A percentile compares a stretch with the other conserved stretches of the same genome.
These are phyloP conservation scores for Gila orcuttii DNA, from an alignment of 2,113 vertebrate species.

Conservation along the genomic window DNA sequence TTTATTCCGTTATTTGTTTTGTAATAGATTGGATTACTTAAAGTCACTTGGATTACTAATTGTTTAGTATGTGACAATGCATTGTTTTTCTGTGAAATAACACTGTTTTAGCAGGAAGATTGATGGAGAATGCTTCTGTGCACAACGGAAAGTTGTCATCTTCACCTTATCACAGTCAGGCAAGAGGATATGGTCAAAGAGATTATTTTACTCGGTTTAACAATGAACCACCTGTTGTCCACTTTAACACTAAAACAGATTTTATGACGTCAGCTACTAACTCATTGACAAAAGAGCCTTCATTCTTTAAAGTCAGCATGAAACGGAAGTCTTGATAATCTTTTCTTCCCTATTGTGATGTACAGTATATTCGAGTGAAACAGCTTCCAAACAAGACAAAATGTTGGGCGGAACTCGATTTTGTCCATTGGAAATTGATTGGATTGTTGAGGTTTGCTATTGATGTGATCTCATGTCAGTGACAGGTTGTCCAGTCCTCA, in stretches of 20 bases:
- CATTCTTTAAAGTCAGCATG: not conserved
- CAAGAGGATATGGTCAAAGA: conserved; percentile 2
- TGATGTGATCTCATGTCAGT: no score
- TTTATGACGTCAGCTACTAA: not conserved
- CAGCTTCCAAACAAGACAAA: no score
- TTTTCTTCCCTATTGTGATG: no score
- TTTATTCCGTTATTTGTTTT: not conserved
- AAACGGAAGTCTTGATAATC: no score
- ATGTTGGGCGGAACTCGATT: no score
- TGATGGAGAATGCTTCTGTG: not conserved
- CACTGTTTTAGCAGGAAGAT: not conserved
- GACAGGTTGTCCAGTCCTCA: no score
- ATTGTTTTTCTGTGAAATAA: no score
- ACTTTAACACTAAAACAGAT: not conserved
- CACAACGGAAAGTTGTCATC: not conserved
- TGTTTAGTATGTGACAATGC: not conserved
- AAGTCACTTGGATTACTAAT: not conserved
- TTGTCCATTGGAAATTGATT: no score
- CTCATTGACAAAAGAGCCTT: not conserved
- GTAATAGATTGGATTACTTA: not conserved
- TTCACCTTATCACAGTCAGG: conserved; percentile 2
- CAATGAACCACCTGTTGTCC: conserved; percentile 13
- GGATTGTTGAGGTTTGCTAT: no score
- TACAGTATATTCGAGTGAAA: no score
- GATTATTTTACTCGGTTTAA: not conserved